A percentile compares a stretch with the other conserved stretches of the same genome.
Conservation (phyloP, 2,797 vertebrate species). For the Acanthiza pusilla region DNA sequence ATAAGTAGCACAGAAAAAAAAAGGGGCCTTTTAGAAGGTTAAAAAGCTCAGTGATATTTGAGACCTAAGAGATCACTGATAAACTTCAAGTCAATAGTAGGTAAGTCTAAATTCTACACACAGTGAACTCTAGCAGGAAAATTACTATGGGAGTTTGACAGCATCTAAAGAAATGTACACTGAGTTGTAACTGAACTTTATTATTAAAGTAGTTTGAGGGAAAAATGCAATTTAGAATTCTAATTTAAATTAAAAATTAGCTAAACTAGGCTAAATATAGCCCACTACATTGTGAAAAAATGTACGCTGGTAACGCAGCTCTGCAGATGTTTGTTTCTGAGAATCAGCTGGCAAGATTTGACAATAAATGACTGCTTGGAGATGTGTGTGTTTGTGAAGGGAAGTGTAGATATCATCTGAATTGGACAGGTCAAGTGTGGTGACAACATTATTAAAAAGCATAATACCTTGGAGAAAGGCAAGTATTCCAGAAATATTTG, state of each 20-base stretch:
- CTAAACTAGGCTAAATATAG: neutral
- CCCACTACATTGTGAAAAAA: neutral
- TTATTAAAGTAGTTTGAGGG: neutral
- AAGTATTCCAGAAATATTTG: slow-evolving; percentile 51
- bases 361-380: slow-evolving; percentile 47
- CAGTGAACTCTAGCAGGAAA: slow-evolving; percentile 37
- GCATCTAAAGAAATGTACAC: neutral
- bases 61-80: slow-evolving; percentile 57
- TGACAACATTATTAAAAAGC: slow-evolving; percentile 62
- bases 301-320: neutral
- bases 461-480: slow-evolving; percentile 55
- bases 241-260: slow-evolving; percentile 19
- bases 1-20: slow-evolving; percentile 25
- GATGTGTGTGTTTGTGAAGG: slow-evolving; percentile 36
- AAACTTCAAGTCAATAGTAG: slow-evolving; percentile 59
- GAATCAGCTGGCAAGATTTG: slow-evolving; percentile 36
- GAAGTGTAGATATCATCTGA: slow-evolving; percentile 64
- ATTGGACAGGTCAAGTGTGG: slow-evolving; percentile 66
- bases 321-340: slow-evolving; percentile 47
- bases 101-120: slow-evolving; percentile 63
- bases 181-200: slow-evolving; percentile 11
- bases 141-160: slow-evolving; percentile 24
- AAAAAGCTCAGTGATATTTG: slow-evolving; percentile 64
- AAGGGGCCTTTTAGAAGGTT: slow-evolving; percentile 38
- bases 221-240: slow-evolving; percentile 2